Evolutionary conservation across 2,888 invertebrate genomes (phyloP), one percentile per base, ranked within the genome.

Genomic region (Xanthia togata): DNA sequence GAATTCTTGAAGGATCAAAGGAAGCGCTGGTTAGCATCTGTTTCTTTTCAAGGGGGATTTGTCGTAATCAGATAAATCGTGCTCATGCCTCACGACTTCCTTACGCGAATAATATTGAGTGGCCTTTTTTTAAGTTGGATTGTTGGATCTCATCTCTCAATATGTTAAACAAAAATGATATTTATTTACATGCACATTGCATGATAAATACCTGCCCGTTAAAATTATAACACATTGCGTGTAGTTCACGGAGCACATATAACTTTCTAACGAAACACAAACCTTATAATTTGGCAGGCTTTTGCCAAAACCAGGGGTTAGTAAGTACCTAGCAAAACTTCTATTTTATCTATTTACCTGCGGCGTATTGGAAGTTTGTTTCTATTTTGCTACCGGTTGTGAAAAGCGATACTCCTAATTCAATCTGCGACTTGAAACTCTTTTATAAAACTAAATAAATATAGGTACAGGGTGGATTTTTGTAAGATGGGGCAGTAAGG

Each of bases 61-160:
- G 93, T 93, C 92, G 93, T 93, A 93, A 95, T 95, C 93, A 92
- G 91, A 93, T 93, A 93, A 93, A 93, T 93, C 90, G 90, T 92
- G 90, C 91, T 92, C 91, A 90, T 90, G 82, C 88, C 91, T 90
- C 89, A 93, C 89, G 91, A 93, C 89, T 93, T 93, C 92, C 93
- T 94, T 92, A 91, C 88, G 89, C 84, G 89, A 92, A 73, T 73
- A 90, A 88, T 87, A 82, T 88, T 85, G 81, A 80, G 68, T 62
- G 64, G 38, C 62, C 69, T 79, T 72, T 55, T 82, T 72, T 74
- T 57, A 75, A n/a, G n/a, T n/a, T n/a, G n/a, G n/a, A n/a, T n/a
- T n/a, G 35, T 69, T 74, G 35, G 5, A 53, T 79, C 50, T 63
- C 60, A 68, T 62, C 59, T 62, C 59, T 59, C 31, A 78, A 65